Conservation (phyloP, 2,113 vertebrate genomes). For the Lophotis ruficrista region DNA sequence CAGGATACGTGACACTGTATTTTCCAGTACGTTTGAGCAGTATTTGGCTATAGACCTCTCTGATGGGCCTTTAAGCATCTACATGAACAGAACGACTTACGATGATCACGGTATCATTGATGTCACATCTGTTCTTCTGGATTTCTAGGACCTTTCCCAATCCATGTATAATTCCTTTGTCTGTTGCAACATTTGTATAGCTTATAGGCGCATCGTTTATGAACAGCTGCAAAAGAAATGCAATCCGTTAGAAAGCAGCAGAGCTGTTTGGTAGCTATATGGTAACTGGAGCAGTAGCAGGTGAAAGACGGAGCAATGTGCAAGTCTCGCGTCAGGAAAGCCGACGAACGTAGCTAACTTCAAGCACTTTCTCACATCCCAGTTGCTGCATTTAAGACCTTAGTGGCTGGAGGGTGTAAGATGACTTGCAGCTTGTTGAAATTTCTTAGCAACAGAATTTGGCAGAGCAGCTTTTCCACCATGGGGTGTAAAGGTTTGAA, state of each 20-base stretch:
- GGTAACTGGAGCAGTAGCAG: not conserved
- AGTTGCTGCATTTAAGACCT: not conserved
- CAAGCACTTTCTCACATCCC: not conserved
- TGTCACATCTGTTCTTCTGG: constrained; percentile 89
- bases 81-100: constrained; percentile 54
- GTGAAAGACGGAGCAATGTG: not conserved
- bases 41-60: not conserved
- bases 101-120: not conserved
- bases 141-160: constrained; percentile 85
- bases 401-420: not conserved
- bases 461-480: not conserved
- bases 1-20: too few relatives aligned
- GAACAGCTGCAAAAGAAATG: constrained; percentile 77
- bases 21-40: too few relatives aligned
- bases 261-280: not conserved
- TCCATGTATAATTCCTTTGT: constrained; percentile 89
- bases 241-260: not conserved
- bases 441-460: not conserved
- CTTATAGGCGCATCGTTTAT: constrained; percentile 86
- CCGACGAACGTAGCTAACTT: fast-evolving
- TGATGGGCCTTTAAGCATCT: not conserved
- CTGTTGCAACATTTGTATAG: constrained; percentile 80
- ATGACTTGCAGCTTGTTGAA: not conserved
- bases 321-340: not conserved
- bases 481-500: not conserved